A percentile compares a stretch with the other conserved stretches of the same genome.
phyloP scores from a whole-genome alignment of 53 echinoderm and acorn worm species.

The Paelopatides confundens region DNA sequence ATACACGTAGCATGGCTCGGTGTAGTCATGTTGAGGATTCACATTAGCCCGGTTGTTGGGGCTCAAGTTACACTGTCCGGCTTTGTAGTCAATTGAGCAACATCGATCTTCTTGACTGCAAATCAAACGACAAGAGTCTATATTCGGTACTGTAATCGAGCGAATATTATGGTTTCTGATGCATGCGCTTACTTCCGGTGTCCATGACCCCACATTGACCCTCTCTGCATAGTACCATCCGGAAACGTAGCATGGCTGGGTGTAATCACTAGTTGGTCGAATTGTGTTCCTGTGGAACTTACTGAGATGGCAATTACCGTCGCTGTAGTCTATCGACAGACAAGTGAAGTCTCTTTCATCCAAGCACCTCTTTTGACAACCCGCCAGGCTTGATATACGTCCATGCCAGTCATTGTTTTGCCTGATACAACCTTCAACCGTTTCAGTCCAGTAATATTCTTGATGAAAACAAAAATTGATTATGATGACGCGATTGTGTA shows the following conservation, averaged over 20 bases:
- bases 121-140: not conserved
- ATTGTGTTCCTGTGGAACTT: not conserved
- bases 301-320: not conserved
- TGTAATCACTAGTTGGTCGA: not conserved
- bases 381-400: not conserved
- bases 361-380: not conserved
- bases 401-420: not conserved
- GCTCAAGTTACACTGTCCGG: not conserved
- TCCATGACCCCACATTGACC: not conserved
- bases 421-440: not conserved
- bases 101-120: not conserved
- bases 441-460: not conserved
- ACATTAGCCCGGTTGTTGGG: not conserved
- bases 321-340: not conserved
- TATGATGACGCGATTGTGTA: too few species aligned
- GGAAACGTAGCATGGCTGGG: not conserved
- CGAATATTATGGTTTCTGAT: not conserved
- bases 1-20: not conserved
- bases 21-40: not conserved
- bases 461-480: too few species aligned
- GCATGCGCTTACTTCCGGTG: not conserved
- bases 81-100: not conserved
- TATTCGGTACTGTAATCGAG: not conserved
- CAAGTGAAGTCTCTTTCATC: not conserved
- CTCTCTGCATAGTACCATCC: not conserved